phyloP scores from a whole-genome alignment of 92 coral and sea anemone species.

The Actinernus sp. region DNA sequence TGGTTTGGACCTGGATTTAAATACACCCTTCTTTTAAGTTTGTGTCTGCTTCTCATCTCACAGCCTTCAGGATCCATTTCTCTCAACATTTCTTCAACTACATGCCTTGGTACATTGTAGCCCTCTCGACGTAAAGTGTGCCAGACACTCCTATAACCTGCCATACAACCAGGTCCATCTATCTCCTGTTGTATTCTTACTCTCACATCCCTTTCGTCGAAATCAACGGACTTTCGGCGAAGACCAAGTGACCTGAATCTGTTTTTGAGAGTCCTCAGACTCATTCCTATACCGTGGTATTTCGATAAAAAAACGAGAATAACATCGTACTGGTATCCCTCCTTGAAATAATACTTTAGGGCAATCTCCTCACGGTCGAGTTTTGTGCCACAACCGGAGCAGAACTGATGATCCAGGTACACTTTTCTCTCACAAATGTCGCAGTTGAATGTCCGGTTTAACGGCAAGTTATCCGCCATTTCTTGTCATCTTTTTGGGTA shows the following conservation, averaged over 20 bases:
- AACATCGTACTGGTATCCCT: conserved; percentile 37
- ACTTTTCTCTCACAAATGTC: conserved; percentile 8
- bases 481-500: no score
- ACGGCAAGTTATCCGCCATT: not conserved
- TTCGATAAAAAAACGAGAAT: conserved; percentile 28
- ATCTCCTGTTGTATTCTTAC: conserved; percentile 49
- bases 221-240: conserved; percentile 18
- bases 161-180: conserved; percentile 47
- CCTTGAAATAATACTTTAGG: conserved; percentile 31
- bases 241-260: conserved; percentile 36
- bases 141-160: no score
- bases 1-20: no score
- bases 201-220: conserved; percentile 23
- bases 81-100: no score
- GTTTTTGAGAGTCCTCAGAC: conserved; percentile 44
- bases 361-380: conserved; percentile 33
- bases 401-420: conserved; percentile 8
- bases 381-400: conserved; percentile 28
- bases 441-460: no score
- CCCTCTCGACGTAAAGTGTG: no score
- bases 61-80: no score
- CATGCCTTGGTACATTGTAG: no score
- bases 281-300: conserved; percentile 26
- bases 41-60: no score
- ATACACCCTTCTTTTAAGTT: no score